These are phyloP conservation scores for Punctoribates punctum DNA, from an alignment of 2,888 invertebrate species.

Conservation along the genomic window DNA sequence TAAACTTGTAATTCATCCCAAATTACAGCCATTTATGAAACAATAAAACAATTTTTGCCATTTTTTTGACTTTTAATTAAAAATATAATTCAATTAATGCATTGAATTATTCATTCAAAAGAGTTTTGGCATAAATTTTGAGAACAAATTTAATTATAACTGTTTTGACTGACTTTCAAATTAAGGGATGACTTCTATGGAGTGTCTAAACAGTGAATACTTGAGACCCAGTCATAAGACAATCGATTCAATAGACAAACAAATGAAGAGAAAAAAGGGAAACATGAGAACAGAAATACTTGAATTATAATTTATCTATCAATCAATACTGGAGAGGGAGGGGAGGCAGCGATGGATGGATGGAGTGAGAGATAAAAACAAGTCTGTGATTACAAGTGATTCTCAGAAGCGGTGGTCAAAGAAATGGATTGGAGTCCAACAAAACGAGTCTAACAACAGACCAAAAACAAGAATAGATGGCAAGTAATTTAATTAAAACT, in stretches of 20 bases:
- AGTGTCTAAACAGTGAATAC: background rate
- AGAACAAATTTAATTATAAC: background rate
- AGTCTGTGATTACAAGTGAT: slow-evolving; percentile 8
- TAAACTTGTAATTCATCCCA: background rate
- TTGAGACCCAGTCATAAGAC: background rate
- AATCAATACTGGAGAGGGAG: background rate
- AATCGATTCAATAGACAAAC: background rate
- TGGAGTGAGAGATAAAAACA: background rate
- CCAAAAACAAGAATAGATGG: background rate
- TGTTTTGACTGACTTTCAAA: background rate
- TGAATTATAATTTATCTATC: background rate
- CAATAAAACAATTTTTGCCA: background rate
- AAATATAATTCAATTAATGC: background rate
- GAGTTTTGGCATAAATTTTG: too few relatives aligned
- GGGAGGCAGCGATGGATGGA: background rate
- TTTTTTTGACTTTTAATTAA: background rate
- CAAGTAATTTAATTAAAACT: background rate
- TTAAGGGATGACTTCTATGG: background rate
- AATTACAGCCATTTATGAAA: background rate
- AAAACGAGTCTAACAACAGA: background rate
- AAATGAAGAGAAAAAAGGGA: background rate
- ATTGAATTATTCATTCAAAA: background rate
- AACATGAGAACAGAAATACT: background rate
- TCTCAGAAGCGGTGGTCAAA: background rate
- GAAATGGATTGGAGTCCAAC: background rate